Evolutionary conservation across 1,140 invertebrate species (phyloP).

Genomic region (Uloborus diversus): DNA sequence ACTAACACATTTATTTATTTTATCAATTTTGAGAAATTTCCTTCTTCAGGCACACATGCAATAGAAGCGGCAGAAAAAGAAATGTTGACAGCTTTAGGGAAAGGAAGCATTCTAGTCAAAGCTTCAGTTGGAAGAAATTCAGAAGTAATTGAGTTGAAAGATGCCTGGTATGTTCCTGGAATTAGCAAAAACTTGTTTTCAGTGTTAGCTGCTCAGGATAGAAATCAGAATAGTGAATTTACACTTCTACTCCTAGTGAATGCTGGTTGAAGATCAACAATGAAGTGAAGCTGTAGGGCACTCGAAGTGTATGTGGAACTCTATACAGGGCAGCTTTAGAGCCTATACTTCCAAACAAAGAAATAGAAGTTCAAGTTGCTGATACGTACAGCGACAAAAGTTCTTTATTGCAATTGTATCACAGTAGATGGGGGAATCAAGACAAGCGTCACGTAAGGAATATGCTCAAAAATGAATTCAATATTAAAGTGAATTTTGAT

Average conservation of each 20-base stretch:
- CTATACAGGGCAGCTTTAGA: slow-evolving; percentile 26
- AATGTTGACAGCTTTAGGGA: not conserved
- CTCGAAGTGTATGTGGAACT: not conserved
- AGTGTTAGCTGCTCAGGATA: slow-evolving; percentile 17
- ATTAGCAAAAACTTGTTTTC: slow-evolving; percentile 27
- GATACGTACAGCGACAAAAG: not conserved
- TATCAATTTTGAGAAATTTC: slow-evolving; percentile 3
- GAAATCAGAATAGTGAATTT: slow-evolving; percentile 21
- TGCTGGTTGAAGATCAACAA: slow-evolving; percentile 18
- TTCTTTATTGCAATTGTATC: slow-evolving; percentile 24
- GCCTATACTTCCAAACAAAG: not conserved
- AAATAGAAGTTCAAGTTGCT: not conserved
- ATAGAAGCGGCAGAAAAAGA: slow-evolving; percentile 25
- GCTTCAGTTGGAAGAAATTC: not conserved
- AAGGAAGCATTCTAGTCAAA: slow-evolving; percentile 18
- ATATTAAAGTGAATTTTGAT: not conserved
- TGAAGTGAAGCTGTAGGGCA: not conserved
- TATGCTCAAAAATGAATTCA: not conserved
- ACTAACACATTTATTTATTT: slow-evolving; percentile 1
- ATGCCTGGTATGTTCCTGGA: slow-evolving; percentile 24
- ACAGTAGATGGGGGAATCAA: slow-evolving; percentile 15
- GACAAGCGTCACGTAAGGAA: not conserved
- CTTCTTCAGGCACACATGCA: not conserved
- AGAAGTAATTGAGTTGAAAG: not conserved
- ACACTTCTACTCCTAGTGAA: not conserved